Evolutionary conservation across 2,797 vertebrate species (phyloP).

Genomic region (Botia kubotai): DNA sequence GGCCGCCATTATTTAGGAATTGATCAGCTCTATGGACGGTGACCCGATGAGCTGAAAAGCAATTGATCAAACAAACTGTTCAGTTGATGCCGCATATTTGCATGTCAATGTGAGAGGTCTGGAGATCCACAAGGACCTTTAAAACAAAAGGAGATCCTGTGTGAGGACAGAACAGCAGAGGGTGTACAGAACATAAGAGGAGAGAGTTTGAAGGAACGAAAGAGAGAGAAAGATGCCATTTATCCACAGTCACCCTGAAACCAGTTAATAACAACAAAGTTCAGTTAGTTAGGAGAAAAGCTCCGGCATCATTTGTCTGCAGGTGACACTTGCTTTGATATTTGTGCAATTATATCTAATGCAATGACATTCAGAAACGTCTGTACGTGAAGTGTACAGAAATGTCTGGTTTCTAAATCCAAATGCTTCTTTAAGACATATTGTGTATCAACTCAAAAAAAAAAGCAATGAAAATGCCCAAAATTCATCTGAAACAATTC

Average conservation of each 20-base stretch:
- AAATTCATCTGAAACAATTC: not conserved
- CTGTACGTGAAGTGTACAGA: too few relatives aligned
- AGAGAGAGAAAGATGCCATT: not conserved
- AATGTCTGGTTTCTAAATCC: too few relatives aligned
- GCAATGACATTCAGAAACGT: too few relatives aligned
- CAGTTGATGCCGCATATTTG: constrained; percentile 56
- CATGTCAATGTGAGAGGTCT: constrained; percentile 53
- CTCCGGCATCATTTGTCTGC: not conserved
- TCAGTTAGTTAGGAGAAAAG: not conserved
- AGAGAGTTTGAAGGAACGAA: not conserved
- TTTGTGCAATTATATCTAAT: too few relatives aligned
- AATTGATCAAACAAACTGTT: constrained; percentile 63
- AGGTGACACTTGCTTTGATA: not conserved
- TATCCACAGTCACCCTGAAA: not conserved
- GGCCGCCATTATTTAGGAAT: constrained; percentile 61
- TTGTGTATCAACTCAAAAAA: too few relatives aligned
- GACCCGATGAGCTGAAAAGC: constrained; percentile 56
- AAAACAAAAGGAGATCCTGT: constrained; percentile 40
- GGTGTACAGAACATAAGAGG: not conserved
- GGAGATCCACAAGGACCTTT: constrained; percentile 21
- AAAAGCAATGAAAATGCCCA: not conserved
- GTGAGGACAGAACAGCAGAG: constrained; percentile 54
- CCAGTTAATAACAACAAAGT: not conserved
- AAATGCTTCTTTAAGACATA: not conserved
- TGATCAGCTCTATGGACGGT: constrained; percentile 56